Conservation (phyloP, 2,888 invertebrate genomes). For the Psylliodes chrysocephalus region DNA sequence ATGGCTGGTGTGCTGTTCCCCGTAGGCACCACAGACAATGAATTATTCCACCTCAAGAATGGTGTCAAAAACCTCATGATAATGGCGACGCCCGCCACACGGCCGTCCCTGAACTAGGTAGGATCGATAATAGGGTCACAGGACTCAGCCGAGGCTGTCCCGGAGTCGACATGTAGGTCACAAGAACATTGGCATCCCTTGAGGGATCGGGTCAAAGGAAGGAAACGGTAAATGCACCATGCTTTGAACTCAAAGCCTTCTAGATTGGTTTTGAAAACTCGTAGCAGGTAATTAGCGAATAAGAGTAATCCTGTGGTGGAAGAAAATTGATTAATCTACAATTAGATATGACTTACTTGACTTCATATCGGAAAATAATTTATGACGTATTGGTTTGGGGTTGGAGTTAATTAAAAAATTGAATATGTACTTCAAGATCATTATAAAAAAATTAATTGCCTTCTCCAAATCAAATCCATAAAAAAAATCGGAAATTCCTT, state of each 20-base stretch:
- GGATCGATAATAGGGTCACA: conserved; percentile 59
- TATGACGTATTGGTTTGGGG: too few relatives aligned
- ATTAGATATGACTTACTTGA: too few relatives aligned
- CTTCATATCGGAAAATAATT: too few relatives aligned
- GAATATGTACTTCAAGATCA: too few relatives aligned
- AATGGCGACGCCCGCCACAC: background rate
- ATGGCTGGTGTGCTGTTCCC: background rate
- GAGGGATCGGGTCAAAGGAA: background rate
- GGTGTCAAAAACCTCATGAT: conserved; percentile 16
- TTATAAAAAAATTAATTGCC: too few relatives aligned
- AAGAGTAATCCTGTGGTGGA: background rate
- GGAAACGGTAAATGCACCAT: background rate
- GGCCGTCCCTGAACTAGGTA: conserved; percentile 35
- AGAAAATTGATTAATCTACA: background rate
- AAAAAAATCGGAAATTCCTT: too few relatives aligned
- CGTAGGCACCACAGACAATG: conserved; percentile 9
- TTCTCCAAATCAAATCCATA: too few relatives aligned
- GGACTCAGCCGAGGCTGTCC: conserved; percentile 51
- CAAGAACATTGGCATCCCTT: conserved; percentile 27
- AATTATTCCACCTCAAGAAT: conserved; percentile 9
- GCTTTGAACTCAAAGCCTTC: background rate
- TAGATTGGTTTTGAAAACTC: background rate
- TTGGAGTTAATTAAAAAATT: too few relatives aligned
- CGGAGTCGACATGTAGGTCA: conserved; percentile 52
- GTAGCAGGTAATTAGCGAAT: background rate